Base-by-base conservation (phyloP, 2,797 vertebrate species). In the Erethizon dorsatum region DNA sequence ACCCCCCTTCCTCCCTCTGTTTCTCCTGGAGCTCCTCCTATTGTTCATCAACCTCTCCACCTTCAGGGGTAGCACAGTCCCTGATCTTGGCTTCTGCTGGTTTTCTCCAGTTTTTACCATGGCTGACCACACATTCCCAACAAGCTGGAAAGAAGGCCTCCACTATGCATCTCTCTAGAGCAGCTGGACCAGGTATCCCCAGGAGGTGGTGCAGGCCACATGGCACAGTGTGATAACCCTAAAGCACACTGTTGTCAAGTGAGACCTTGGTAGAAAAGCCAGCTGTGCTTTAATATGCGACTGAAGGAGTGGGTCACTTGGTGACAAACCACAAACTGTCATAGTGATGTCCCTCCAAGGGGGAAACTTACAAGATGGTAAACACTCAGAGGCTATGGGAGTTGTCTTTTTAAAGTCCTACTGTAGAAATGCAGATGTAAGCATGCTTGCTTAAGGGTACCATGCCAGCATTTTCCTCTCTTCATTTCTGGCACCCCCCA, bases 351-450 rank as follows among this genome's bases (percentile, higher is more conserved):
- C 67, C 61, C 22, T 88, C 37, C 15, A 2, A 2, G 17, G 17
- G 31, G 24, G 13, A 96, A 59, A 2, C 31, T n/a, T 54, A 52
- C 14, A 22, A 45, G 41, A 22, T 54, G 73, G 73, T 26, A 92
- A 67, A 95, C 2, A 6, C n/a, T 52, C 31, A 92, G n/a, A 67
- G 7, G 6, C n/a, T 20, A 22, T n/a, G 26, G 78, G 54, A 3
- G 4, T 31, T 26, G 37, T 45, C 15, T 88, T 71, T 79, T 59
- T 37, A 80, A 88, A 33, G 9, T 83, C 93, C 45, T 80, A 20
- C 83, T 52, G 83, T 52, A 83, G 95, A 86, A 93, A 75, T 52
- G 7, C 56, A 83, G 69, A 96, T 26, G 37, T 6, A 8, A 86
- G 3, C 37, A 13, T 28, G 7, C 11, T 54, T 17, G 15, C 75